These are phyloP conservation scores for Chrysaora quinquecirrha DNA, from an alignment of 30 jellyfish, hydroid and myxozoan species.

Conservation along the genomic window DNA sequence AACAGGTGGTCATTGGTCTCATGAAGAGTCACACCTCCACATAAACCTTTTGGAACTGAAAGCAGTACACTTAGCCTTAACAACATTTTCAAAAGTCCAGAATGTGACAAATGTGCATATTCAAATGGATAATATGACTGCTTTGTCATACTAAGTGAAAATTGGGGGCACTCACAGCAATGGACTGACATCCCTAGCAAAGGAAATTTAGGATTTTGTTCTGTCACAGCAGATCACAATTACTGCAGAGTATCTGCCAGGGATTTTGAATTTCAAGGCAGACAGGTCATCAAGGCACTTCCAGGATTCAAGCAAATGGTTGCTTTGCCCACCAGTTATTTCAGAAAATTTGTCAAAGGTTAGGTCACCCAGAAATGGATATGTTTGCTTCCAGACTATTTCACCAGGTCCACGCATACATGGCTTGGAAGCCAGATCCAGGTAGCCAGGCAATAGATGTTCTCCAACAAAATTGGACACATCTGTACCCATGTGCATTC, in stretches of 20 bases:
- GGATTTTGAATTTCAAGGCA: conserved; percentile 29
- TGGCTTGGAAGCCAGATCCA: conserved; percentile 64
- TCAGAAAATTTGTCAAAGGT: conserved; percentile 14
- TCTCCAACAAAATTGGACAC: conserved; percentile 37
- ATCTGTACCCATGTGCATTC: conserved; percentile 42
- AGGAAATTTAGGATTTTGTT: conserved; percentile 33
- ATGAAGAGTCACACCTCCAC: conserved; percentile 15
- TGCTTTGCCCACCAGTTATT: conserved; percentile 20
- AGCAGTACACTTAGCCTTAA: conserved; percentile 18
- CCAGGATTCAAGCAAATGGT: conserved; percentile 45
- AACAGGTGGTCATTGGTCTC: conserved; percentile 32
- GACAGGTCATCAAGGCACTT: conserved; percentile 36
- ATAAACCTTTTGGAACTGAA: conserved; percentile 30
- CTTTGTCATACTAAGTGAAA: conserved; percentile 5
- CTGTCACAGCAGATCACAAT: conserved; percentile 49
- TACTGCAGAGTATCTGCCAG: conserved; percentile 52
- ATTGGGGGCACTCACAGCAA: conserved; percentile 48
- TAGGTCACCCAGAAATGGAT: conserved; percentile 27
- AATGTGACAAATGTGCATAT: conserved; percentile 15
- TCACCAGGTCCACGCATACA: conserved; percentile 41
- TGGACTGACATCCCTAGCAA: conserved; percentile 14
- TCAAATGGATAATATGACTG: conserved; percentile 37
- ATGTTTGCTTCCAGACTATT: conserved; percentile 55
- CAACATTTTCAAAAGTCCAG: neutral
- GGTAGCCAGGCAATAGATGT: conserved; percentile 33